These are phyloP conservation scores for Noctua comes DNA, from an alignment of 2,888 invertebrate genomes.

Conservation along the genomic window DNA sequence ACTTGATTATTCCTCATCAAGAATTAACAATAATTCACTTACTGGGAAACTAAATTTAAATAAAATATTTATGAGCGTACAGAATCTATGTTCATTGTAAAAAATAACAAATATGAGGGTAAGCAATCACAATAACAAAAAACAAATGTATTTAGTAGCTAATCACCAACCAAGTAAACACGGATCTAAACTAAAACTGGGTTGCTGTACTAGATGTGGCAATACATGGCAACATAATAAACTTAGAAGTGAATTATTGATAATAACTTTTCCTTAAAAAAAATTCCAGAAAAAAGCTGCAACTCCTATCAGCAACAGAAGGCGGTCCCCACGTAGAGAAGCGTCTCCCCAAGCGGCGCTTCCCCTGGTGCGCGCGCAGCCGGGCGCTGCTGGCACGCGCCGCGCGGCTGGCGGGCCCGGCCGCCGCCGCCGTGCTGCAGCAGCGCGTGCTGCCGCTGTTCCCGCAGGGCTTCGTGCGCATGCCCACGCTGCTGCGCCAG, in stretches of 20 bases:
- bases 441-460: conserved; percentile 91
- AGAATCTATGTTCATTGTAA: too few species aligned
- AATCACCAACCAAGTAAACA: too few species aligned
- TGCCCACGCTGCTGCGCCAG: conserved; percentile 73
- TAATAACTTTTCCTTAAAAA: background rate
- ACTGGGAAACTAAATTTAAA: too few species aligned
- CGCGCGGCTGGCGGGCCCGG: conserved; percentile 64
- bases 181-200: too few species aligned
- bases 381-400: conserved; percentile 71
- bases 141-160: too few species aligned
- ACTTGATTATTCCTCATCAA: too few species aligned
- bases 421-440: conserved; percentile 89
- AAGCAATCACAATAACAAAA: too few species aligned
- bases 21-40: too few species aligned
- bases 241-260: background rate
- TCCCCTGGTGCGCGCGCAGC: conserved; percentile 91
- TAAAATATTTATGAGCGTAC: too few species aligned
- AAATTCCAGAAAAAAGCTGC: conserved; percentile 81
- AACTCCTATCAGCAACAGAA: conserved; percentile 72
- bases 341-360: conserved; percentile 92
- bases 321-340: conserved; percentile 89
- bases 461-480: conserved; percentile 92
- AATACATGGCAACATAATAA: too few species aligned
- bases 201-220: too few species aligned
- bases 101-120: too few species aligned